A percentile compares a stretch with the other conserved stretches of the same genome.
Evolutionary conservation across 1,140 invertebrate genomes (phyloP).

Genomic region (Laupala kohalensis): DNA sequence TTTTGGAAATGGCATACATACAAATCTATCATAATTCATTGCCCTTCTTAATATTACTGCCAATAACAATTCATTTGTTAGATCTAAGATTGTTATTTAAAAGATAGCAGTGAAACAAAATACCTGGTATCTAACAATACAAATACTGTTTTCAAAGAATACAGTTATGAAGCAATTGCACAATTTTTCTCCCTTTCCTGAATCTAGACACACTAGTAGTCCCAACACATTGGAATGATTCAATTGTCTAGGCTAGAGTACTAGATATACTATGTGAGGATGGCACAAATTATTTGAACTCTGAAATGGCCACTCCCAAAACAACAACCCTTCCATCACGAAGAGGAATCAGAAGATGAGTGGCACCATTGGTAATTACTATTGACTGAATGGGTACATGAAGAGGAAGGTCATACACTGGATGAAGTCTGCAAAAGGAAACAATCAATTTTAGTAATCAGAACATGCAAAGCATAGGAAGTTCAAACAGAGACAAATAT

Average conservation of each 20-base stretch:
- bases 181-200: not conserved
- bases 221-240: not conserved
- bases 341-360: conserved; percentile 43
- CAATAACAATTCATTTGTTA: too few species aligned
- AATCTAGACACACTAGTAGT: not conserved
- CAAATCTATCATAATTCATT: not conserved
- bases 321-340: conserved; percentile 46
- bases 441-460: not conserved
- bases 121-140: not conserved
- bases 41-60: too few species aligned
- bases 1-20: not conserved
- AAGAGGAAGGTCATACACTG: conserved; percentile 38
- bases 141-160: not conserved
- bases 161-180: not conserved
- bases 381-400: conserved; percentile 43
- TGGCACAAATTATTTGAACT: not conserved
- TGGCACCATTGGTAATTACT: conserved; percentile 40
- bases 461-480: not conserved
- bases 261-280: not conserved
- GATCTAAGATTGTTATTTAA: too few species aligned
- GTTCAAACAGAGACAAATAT: too few species aligned
- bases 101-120: not conserved
- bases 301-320: conserved; percentile 20
- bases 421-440: conserved; percentile 32
- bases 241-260: not conserved